A percentile compares a stretch with the other conserved stretches of the same genome.
Conservation (phyloP, 92 coral and sea anemone species). For the Micromussa lordhowensis region DNA sequence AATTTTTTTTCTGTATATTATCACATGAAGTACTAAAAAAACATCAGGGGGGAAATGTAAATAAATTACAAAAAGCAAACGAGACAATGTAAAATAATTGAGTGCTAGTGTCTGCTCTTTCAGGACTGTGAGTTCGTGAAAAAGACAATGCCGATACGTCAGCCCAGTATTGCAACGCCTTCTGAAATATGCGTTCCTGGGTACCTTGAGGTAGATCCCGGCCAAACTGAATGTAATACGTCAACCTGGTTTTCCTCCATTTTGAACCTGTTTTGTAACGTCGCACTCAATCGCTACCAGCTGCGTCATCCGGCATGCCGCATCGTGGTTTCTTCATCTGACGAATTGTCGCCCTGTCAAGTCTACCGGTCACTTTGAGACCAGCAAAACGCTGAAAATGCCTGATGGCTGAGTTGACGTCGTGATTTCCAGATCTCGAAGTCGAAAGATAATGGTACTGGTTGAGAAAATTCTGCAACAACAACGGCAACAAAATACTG, state of each 20-base stretch:
- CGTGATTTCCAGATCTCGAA: slow-evolving; percentile 84
- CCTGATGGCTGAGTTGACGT: slow-evolving; percentile 63
- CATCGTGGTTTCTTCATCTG: slow-evolving; percentile 81
- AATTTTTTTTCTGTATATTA: too few species aligned
- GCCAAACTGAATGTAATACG: slow-evolving; percentile 64
- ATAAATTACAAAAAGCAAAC: too few species aligned
- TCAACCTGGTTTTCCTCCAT: slow-evolving; percentile 60
- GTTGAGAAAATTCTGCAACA: slow-evolving; percentile 63
- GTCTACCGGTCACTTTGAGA: slow-evolving; percentile 72
- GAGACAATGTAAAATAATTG: too few species aligned
- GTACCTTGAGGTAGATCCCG: slow-evolving; percentile 53
- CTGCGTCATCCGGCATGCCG: slow-evolving; percentile 77
- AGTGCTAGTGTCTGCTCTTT: slow-evolving; percentile 48
- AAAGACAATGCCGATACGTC: slow-evolving; percentile 75
- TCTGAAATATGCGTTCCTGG: slow-evolving; percentile 64
- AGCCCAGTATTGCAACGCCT: slow-evolving; percentile 80
- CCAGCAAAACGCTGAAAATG: slow-evolving; percentile 77
- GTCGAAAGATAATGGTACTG: slow-evolving; percentile 75
- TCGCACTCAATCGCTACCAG: slow-evolving; percentile 47
- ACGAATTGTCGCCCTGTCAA: slow-evolving; percentile 66
- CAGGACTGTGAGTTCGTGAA: slow-evolving; percentile 32
- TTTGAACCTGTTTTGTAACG: slow-evolving; percentile 64
- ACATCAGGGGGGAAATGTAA: background rate
- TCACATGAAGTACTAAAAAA: too few species aligned
- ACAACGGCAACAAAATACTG: background rate